Percentiles rank a stretch among this genome's conserved stretches.
Conservation (phyloP, 2,797 vertebrate species). For the Mormyrops boulengeri region DNA sequence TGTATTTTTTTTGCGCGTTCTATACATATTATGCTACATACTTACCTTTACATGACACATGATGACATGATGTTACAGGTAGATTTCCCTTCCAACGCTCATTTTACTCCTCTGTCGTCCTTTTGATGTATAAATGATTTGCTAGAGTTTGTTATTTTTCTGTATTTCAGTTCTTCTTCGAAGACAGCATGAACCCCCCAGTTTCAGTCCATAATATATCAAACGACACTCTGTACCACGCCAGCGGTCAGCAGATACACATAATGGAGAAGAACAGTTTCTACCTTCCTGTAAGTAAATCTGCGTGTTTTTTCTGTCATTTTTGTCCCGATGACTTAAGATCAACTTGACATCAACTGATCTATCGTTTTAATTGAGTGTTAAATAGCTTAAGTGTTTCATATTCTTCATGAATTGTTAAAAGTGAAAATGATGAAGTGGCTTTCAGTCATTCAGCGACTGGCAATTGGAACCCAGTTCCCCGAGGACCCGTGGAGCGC, state of each 20-base stretch:
- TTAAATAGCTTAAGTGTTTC: neutral
- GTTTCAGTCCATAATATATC: constrained; percentile 70
- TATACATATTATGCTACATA: neutral
- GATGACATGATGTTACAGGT: neutral
- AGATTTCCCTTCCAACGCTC: neutral
- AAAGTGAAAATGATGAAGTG: neutral
- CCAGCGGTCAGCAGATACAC: constrained; percentile 57
- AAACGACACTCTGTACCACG: constrained; percentile 66
- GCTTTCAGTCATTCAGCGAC: neutral
- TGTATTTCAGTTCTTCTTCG: constrained; percentile 81
- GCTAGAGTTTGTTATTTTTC: neutral
- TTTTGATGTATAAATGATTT: neutral
- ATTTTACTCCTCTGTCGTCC: neutral
- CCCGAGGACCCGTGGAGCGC: neutral
- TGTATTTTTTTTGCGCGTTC: neutral
- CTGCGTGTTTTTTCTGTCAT: neutral
- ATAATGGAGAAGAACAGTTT: constrained; percentile 75
- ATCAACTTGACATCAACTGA: neutral
- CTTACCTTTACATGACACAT: neutral
- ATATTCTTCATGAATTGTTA: neutral
- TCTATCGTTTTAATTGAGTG: neutral
- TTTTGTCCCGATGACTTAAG: neutral
- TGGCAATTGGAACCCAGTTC: neutral
- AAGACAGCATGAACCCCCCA: constrained; percentile 56
- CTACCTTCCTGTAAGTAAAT: constrained; percentile 87